These are phyloP conservation scores for Cephus rjabovi DNA, from an alignment of 2,888 invertebrate species.

Conservation along the genomic window DNA sequence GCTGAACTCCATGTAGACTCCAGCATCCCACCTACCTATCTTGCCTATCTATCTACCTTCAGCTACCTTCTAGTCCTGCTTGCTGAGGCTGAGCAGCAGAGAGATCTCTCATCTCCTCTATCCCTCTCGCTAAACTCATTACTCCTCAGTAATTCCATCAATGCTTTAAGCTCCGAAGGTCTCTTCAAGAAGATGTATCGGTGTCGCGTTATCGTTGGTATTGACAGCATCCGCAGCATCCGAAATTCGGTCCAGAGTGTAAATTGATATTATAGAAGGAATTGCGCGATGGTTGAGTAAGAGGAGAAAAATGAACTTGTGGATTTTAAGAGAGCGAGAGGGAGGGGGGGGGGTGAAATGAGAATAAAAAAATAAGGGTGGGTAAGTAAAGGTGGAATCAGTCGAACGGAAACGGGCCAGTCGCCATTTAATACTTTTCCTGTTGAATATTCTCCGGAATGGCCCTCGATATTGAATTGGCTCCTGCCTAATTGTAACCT, in stretches of 20 bases:
- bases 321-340: slow-evolving; percentile 22
- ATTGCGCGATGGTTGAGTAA: slow-evolving; percentile 25
- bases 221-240: background rate
- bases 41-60: background rate
- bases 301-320: slow-evolving; percentile 20
- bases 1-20: background rate
- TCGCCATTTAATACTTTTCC: slow-evolving; percentile 55
- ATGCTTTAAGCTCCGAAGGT: slow-evolving; percentile 56
- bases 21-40: slow-evolving; percentile 16
- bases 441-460: slow-evolving; percentile 63
- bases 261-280: background rate
- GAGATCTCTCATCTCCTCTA: slow-evolving; percentile 54
- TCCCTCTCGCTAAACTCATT: slow-evolving; percentile 61
- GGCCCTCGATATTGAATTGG: slow-evolving; percentile 65
- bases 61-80: background rate
- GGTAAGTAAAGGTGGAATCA: slow-evolving; percentile 30
- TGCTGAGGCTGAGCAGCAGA: slow-evolving; percentile 2
- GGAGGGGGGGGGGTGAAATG: background rate
- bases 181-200: slow-evolving; percentile 48
- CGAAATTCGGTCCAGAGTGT: background rate
- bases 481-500: slow-evolving; percentile 64
- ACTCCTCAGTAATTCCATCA: slow-evolving; percentile 62
- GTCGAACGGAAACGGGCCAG: slow-evolving; percentile 53
- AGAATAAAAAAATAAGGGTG: background rate
- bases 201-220: slow-evolving; percentile 11